phyloP scores from a whole-genome alignment of 2,888 invertebrate genomes.

The Trichogramma dendrolimi region DNA sequence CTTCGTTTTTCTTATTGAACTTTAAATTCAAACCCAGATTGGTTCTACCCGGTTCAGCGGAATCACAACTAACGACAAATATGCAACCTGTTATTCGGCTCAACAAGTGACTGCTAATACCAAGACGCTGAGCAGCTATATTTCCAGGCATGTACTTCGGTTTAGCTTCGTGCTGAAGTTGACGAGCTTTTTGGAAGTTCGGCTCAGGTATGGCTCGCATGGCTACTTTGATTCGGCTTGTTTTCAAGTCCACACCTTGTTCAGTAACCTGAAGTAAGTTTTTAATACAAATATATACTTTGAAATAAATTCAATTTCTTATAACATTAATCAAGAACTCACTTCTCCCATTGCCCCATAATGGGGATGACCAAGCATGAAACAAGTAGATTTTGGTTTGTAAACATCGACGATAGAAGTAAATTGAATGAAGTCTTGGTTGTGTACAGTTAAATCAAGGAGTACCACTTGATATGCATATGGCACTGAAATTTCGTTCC shows the following conservation, averaged over 20 bases:
- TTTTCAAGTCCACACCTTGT: conserved; percentile 54
- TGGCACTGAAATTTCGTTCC: conserved; percentile 60
- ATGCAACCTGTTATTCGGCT: conserved; percentile 85
- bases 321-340: background rate
- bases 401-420: conserved; percentile 63
- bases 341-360: conserved; percentile 80
- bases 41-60: conserved; percentile 53
- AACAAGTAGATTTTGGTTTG: conserved; percentile 64
- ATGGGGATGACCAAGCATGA: conserved; percentile 73
- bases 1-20: conserved; percentile 70
- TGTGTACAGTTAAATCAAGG: conserved; percentile 54
- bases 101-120: conserved; percentile 68
- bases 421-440: conserved; percentile 50
- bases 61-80: conserved; percentile 57
- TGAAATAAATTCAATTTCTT: background rate
- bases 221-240: conserved; percentile 61
- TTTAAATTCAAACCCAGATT: conserved; percentile 92
- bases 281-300: background rate
- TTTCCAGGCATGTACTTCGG: conserved; percentile 57
- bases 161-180: conserved; percentile 42
- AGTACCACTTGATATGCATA: conserved; percentile 71
- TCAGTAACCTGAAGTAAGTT: conserved; percentile 56
- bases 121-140: conserved; percentile 60
- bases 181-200: conserved; percentile 44
- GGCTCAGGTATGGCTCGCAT: conserved; percentile 58